These are phyloP conservation scores for Platycercus adscitus DNA, from an alignment of 2,113 vertebrate genomes.

Conservation along the genomic window DNA sequence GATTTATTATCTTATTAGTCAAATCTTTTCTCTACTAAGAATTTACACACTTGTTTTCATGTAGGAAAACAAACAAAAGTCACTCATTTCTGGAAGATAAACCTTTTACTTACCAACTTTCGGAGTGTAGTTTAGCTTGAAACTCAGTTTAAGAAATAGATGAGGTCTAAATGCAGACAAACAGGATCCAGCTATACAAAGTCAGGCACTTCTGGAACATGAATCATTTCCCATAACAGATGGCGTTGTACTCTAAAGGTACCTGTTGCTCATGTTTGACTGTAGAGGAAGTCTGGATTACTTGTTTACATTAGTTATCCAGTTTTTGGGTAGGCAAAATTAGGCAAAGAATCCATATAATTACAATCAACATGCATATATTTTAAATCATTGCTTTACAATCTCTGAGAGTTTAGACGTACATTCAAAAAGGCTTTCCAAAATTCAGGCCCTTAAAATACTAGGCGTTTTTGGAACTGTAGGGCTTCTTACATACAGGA, in stretches of 20 bases:
- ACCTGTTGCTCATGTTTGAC: background rate
- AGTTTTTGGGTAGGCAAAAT: background rate
- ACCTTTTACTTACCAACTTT: background rate
- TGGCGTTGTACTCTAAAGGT: background rate
- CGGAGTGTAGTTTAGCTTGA: background rate
- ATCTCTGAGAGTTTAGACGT: background rate
- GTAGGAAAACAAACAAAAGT: background rate
- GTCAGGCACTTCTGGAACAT: background rate
- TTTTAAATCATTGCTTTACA: background rate
- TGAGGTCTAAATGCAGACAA: background rate
- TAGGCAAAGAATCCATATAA: background rate
- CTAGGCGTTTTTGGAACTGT: background rate
- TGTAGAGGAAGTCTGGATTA: background rate
- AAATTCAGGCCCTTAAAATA: background rate
- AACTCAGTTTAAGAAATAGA: slow-evolving; percentile 10
- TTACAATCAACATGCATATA: background rate
- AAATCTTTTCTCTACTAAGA: background rate
- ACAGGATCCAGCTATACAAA: background rate
- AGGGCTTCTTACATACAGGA: background rate
- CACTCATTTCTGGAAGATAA: background rate
- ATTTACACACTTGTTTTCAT: background rate
- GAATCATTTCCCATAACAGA: background rate
- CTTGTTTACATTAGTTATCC: background rate
- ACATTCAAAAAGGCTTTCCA: background rate
- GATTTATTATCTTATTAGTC: background rate